Conservation (phyloP, 2,113 vertebrate genomes). For the Helogale parvula region DNA sequence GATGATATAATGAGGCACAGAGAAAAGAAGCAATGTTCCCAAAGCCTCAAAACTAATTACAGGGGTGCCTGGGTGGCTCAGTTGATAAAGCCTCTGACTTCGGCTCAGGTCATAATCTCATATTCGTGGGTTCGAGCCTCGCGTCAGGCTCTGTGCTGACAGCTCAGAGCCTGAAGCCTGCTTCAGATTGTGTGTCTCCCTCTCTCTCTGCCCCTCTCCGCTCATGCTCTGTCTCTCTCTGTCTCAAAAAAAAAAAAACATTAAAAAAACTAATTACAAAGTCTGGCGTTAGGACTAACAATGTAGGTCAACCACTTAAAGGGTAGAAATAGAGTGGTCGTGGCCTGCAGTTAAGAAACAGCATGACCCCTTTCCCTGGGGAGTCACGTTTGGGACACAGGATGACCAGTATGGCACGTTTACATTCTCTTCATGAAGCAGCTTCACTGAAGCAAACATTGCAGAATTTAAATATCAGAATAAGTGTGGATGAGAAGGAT, state of each 20-base stretch:
- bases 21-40: too few species aligned
- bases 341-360: background rate
- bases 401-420: background rate
- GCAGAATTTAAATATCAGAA: background rate
- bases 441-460: background rate
- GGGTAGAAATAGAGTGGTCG: background rate
- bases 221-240: too few species aligned
- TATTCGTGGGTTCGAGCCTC: too few species aligned
- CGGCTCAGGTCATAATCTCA: too few species aligned
- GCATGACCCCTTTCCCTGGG: background rate
- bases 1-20: too few species aligned
- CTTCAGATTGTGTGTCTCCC: too few species aligned
- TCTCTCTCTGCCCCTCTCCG: too few species aligned
- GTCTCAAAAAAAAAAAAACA: too few species aligned
- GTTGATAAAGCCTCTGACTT: too few species aligned
- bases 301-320: background rate
- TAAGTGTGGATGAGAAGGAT: background rate
- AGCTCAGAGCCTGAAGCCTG: too few species aligned
- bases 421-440: background rate
- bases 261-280: background rate
- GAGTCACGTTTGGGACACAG: background rate
- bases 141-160: too few species aligned
- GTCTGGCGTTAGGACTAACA: background rate
- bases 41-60: background rate
- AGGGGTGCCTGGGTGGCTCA: too few species aligned